Percentiles rank a stretch among this genome's conserved stretches.
Evolutionary conservation across 2,888 invertebrate genomes (phyloP).

Genomic region (Ochlodes sylvanus): DNA sequence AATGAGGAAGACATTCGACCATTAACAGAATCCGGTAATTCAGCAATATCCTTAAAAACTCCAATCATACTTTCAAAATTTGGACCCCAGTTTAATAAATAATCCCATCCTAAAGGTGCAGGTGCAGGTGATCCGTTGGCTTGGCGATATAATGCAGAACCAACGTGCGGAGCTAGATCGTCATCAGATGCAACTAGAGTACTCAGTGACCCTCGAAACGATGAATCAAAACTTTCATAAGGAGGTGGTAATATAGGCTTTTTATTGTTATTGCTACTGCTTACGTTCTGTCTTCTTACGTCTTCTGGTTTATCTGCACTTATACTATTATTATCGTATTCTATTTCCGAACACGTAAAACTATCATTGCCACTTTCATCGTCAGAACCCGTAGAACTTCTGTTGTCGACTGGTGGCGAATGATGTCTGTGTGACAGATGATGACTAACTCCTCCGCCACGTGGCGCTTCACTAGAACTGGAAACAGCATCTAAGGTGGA

Average conservation of each 20-base stretch:
- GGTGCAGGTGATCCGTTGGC: slow-evolving; percentile 91
- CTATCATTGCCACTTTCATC: slow-evolving; percentile 98
- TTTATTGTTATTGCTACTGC: slow-evolving; percentile 81
- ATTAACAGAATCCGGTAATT: slow-evolving; percentile 93
- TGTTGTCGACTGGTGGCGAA: slow-evolving; percentile 89
- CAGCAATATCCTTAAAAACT: slow-evolving; percentile 98
- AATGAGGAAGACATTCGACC: slow-evolving; percentile 90
- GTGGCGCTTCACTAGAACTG: slow-evolving; percentile 92
- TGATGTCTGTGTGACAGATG: slow-evolving; percentile 90
- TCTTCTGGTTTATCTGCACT: slow-evolving; percentile 91
- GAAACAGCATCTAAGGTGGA: slow-evolving; percentile 97
- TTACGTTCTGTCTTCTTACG: slow-evolving; percentile 84
- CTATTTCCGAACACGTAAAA: slow-evolving; percentile 99
- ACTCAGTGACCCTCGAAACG: slow-evolving; percentile 96
- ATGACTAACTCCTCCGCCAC: slow-evolving; percentile 87
- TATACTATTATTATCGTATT: slow-evolving; percentile 96
- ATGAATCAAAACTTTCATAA: slow-evolving; percentile 96
- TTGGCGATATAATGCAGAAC: slow-evolving; percentile 91
- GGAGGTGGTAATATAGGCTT: slow-evolving; percentile 91
- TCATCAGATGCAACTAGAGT: slow-evolving; percentile 97
- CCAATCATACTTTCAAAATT: slow-evolving; percentile 98
- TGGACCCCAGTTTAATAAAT: slow-evolving; percentile 97
- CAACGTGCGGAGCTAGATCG: slow-evolving; percentile 92
- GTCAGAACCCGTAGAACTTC: slow-evolving; percentile 91
- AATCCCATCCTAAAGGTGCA: slow-evolving; percentile 96